Conservation (phyloP, 2,797 vertebrate species). For the Notolepis coatsorum region DNA sequence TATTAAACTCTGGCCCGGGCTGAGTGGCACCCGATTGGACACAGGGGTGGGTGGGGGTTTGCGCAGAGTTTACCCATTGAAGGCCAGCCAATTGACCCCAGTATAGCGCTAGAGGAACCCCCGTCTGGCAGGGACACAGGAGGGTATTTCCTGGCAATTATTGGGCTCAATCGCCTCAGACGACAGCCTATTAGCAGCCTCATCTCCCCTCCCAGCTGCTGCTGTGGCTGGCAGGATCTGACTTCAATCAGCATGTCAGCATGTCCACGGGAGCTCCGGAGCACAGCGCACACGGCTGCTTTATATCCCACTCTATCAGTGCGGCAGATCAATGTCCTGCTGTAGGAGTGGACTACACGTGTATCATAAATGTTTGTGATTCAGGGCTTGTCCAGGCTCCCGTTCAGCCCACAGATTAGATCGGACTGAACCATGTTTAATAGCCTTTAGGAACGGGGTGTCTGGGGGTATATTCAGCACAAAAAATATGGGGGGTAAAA, state of each 20-base stretch:
- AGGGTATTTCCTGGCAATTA: conserved; percentile 21
- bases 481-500: conserved; percentile 17
- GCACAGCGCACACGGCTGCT: not conserved
- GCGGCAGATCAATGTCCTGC: conserved; percentile 18
- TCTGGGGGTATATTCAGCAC: conserved; percentile 19
- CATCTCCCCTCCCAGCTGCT: conserved; percentile 35
- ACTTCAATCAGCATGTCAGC: conserved; percentile 14
- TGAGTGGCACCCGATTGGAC: conserved; percentile 29
- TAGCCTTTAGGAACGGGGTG: conserved; percentile 19
- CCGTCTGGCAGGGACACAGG: conserved; percentile 5
- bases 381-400: conserved; percentile 11
- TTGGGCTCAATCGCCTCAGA: conserved; percentile 22
- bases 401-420: conserved; percentile 11
- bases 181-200: conserved; percentile 30
- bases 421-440: conserved; percentile 27
- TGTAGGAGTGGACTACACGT: conserved; percentile 5
- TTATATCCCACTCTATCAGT: conserved; percentile 22
- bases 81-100: not conserved
- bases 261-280: conserved; percentile 19
- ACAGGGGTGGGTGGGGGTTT: not conserved
- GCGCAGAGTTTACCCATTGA: conserved; percentile 19
- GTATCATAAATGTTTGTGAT: conserved; percentile 11
- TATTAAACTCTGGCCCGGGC: conserved; percentile 21
- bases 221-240: conserved; percentile 20
- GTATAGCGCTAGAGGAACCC: conserved; percentile 10